A percentile compares a stretch with the other conserved stretches of the same genome.
phyloP scores from a whole-genome alignment of 2,888 invertebrate species.

The Psylliodes chrysocephalus region DNA sequence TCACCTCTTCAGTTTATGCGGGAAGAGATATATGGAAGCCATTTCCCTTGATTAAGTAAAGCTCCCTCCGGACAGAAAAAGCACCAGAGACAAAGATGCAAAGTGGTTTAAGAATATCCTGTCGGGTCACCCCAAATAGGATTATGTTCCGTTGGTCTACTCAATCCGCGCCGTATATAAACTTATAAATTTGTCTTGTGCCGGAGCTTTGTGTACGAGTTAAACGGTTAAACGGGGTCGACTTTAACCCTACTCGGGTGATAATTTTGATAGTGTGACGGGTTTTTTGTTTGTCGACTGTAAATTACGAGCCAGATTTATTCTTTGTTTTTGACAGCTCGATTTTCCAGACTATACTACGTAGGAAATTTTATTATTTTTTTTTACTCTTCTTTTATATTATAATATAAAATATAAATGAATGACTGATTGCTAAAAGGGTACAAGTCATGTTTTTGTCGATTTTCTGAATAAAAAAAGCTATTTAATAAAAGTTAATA shows the following conservation, averaged over 20 bases:
- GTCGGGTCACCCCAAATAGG: conserved; percentile 53
- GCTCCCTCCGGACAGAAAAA: conserved; percentile 54
- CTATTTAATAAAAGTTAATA: too few relatives aligned
- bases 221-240: conserved; percentile 23
- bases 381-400: too few relatives aligned
- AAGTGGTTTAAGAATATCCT: conserved; percentile 55
- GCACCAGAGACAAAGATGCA: conserved; percentile 53
- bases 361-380: too few relatives aligned
- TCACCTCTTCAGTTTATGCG: conserved; percentile 45
- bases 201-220: conserved; percentile 31
- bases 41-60: conserved; percentile 56
- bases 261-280: conserved; percentile 15
- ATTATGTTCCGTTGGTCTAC: conserved; percentile 51
- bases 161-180: conserved; percentile 47
- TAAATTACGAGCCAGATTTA: background rate
- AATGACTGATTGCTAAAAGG: too few relatives aligned
- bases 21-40: conserved; percentile 41
- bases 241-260: conserved; percentile 8
- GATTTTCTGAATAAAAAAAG: too few relatives aligned
- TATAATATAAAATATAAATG: too few relatives aligned
- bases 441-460: too few relatives aligned
- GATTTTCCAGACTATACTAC: background rate
- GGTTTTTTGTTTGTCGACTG: background rate
- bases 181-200: conserved; percentile 50
- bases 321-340: background rate